Base-by-base conservation (phyloP, 2,113 vertebrate species). In the Capreolus pygargus region DNA sequence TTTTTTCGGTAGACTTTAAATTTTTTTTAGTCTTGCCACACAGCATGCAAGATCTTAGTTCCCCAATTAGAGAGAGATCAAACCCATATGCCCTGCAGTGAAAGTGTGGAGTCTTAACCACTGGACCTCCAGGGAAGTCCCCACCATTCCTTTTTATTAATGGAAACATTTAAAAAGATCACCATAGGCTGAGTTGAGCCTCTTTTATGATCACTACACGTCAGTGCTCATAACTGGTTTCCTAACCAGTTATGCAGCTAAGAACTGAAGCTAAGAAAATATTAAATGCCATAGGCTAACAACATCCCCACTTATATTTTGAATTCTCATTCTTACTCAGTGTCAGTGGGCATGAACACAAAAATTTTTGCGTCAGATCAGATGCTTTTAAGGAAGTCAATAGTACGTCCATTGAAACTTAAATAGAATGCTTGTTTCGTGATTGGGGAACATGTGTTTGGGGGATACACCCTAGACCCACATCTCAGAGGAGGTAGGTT, bases 241-340 rank as follows among this genome's bases (percentile, higher is more conserved):
- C 50, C 90, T 64, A 55, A 54, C 86, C 94, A 93, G 30, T 61
- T 89, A 50, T 33, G 57, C 93, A 97, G 84, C 50, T 45, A 50
- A 91, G 67, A 89, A 54, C 78, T 67, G 55, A 93, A 94, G 95
- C 74, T 61, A 92, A 78, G 86, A 96, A 39, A 55, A 30, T 30
- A 9, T 39, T 74, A 50, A 86, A 61, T 88, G 15, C 57, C 64
- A 58, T 33, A 76, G 10, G 45, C 86, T 61, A 86, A 78, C 67
- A 86, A 43, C 50, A 50, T 58, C 57, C 61, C 81, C 47, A 25
- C 58, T 70, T 79, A 82, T 36, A 85, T 30, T 87, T 43, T 94
- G 81, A 86, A 82, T 57, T 96, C 90, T 95, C 47, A 16, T 86
- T 86, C 70, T 94, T 86, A 64, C 58, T 96, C 82, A 79, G 0